These are phyloP conservation scores for Aldrovandia affinis DNA, from an alignment of 2,797 vertebrate genomes.

Conservation along the genomic window DNA sequence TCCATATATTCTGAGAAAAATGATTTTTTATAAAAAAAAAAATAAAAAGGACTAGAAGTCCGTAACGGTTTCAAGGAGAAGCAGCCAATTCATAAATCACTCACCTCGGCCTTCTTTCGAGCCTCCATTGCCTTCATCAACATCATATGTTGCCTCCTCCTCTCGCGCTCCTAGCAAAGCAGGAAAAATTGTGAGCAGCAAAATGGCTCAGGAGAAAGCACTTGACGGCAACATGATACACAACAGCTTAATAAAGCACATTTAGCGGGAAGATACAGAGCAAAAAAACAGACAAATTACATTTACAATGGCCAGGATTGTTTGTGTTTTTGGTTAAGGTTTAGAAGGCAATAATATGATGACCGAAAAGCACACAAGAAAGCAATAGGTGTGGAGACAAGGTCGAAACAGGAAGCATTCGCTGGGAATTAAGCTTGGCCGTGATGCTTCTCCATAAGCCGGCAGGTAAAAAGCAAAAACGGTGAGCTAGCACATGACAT, in stretches of 20 bases:
- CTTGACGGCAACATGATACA: constrained; percentile 49
- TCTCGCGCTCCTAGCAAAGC: constrained; percentile 86
- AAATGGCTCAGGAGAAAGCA: constrained; percentile 55
- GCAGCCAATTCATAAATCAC: constrained; percentile 36
- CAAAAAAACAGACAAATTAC: constrained; percentile 67
- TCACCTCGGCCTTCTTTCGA: constrained; percentile 92
- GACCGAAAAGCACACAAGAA: constrained; percentile 80
- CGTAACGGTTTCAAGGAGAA: constrained; percentile 6
- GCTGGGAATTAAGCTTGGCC: constrained; percentile 81
- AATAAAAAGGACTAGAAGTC: not conserved
- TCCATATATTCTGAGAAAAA: constrained; percentile 23
- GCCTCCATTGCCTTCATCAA: constrained; percentile 94
- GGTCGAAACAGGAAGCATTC: constrained; percentile 78
- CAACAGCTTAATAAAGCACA: constrained; percentile 70
- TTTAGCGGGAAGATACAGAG: constrained; percentile 62
- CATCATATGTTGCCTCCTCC: constrained; percentile 92
- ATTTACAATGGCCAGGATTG: constrained; percentile 79
- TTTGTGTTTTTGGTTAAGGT: constrained; percentile 81
- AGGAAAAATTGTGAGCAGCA: constrained; percentile 64
- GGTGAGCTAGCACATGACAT: constrained; percentile 77
- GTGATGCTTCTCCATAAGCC: constrained; percentile 80
- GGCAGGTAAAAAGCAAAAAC: constrained; percentile 78
- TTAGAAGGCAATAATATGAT: constrained; percentile 80
- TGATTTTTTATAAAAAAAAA: no score
- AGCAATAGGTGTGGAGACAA: constrained; percentile 82